Percentiles rank a stretch among this genome's conserved stretches.
phyloP scores from a whole-genome alignment of 2,797 vertebrate genomes.

The Centropyge bicolor region DNA sequence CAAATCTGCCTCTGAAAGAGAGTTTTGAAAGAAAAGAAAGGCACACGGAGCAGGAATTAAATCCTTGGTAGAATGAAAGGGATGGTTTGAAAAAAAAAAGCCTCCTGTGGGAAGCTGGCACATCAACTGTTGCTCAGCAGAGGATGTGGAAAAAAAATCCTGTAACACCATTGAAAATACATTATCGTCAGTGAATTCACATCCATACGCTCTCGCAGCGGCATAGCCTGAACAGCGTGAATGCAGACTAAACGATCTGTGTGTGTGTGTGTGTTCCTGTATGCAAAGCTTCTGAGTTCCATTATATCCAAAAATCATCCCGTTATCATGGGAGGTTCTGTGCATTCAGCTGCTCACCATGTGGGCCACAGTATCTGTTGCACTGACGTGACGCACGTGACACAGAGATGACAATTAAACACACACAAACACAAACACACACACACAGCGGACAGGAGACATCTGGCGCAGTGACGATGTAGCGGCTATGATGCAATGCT shows the following conservation, averaged over 20 bases:
- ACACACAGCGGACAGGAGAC: constrained; percentile 62
- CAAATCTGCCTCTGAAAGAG: constrained; percentile 38
- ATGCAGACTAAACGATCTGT: background rate
- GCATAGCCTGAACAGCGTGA: background rate
- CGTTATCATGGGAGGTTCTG: constrained; percentile 48
- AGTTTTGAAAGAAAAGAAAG: constrained; percentile 22
- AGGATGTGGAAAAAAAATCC: constrained; percentile 22
- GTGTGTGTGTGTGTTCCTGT: constrained; percentile 31
- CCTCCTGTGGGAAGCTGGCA: constrained; percentile 49
- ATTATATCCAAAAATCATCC: constrained; percentile 53
- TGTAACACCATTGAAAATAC: constrained; percentile 47
- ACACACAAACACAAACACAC: constrained; percentile 41
- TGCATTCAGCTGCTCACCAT: constrained; percentile 66
- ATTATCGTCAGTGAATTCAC: constrained; percentile 42
- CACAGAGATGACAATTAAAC: constrained; percentile 70
- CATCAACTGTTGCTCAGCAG: constrained; percentile 62
- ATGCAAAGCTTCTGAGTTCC: constrained; percentile 32
- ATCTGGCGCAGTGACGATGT: constrained; percentile 67
- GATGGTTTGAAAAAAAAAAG: constrained; percentile 30
- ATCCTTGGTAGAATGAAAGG: constrained; percentile 44
- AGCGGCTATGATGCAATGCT: constrained; percentile 59
- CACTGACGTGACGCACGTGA: constrained; percentile 75
- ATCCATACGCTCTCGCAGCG: constrained; percentile 12
- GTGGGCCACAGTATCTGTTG: constrained; percentile 54
- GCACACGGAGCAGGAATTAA: constrained; percentile 30